Evolutionary conservation across 2,797 vertebrate genomes (phyloP).

Genomic region (Cichlasoma orientale): DNA sequence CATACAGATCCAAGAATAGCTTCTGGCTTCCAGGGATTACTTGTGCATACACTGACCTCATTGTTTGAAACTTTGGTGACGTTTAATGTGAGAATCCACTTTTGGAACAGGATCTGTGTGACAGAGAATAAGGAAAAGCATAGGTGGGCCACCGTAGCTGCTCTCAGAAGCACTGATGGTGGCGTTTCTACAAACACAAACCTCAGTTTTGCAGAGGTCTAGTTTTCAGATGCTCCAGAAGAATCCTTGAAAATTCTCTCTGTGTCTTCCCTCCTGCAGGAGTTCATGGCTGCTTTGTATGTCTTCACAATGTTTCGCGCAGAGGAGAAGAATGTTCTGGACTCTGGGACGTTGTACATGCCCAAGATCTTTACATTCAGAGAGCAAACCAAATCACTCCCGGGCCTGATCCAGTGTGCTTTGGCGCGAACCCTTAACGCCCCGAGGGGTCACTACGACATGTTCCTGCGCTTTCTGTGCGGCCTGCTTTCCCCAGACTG

Average conservation of each 20-base stretch:
- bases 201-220: not conserved
- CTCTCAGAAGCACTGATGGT: not conserved
- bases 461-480: constrained; percentile 79
- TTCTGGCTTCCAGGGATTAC: not conserved
- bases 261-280: constrained; percentile 8
- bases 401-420: constrained; percentile 58
- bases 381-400: constrained; percentile 20
- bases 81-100: not conserved
- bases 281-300: constrained; percentile 80
- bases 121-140: not conserved
- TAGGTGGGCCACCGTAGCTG: not conserved
- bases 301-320: constrained; percentile 62
- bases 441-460: constrained; percentile 60
- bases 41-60: not conserved
- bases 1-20: not conserved
- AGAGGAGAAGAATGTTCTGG: constrained; percentile 68
- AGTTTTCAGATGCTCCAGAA: not conserved
- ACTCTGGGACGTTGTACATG: not conserved
- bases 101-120: not conserved
- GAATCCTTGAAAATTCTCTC: not conserved
- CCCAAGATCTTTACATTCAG: constrained; percentile 18
- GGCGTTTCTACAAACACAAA: not conserved
- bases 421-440: constrained; percentile 32
- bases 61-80: no score
- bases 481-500: constrained; percentile 66